These are phyloP conservation scores for Buceros bicornis DNA, from an alignment of 2,797 vertebrate species.

Conservation along the genomic window DNA sequence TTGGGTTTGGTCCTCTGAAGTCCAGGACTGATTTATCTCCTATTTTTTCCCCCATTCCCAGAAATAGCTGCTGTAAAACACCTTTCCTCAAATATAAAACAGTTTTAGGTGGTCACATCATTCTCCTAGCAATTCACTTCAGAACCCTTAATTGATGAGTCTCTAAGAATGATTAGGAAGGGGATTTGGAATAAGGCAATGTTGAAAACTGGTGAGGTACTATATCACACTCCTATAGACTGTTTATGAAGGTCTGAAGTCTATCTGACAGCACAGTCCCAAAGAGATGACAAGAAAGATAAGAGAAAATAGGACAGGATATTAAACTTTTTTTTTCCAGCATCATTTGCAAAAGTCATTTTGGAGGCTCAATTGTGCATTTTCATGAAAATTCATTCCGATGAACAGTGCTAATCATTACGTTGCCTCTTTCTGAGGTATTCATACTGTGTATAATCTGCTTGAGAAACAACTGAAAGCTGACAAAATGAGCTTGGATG, in stretches of 20 bases:
- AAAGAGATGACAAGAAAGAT: background rate
- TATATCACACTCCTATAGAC: background rate
- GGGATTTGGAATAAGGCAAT: background rate
- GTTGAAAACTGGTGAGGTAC: background rate
- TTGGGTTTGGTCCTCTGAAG: background rate
- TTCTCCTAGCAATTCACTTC: background rate
- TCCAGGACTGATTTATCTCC: background rate
- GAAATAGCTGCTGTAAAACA: background rate
- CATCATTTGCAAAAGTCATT: background rate
- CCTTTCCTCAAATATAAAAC: background rate
- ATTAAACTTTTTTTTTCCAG: conserved; percentile 19
- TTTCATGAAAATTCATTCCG: conserved; percentile 20
- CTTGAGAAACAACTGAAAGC: conserved; percentile 5
- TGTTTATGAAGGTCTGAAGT: background rate
- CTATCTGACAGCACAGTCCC: background rate
- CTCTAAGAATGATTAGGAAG: background rate
- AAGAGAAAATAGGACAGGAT: background rate
- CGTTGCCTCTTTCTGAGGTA: background rate
- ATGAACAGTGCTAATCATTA: background rate
- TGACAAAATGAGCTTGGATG: conserved; percentile 21
- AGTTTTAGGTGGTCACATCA: background rate
- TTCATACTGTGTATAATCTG: background rate
- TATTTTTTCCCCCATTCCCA: background rate
- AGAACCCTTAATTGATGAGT: background rate
- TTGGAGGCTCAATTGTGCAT: background rate